Evolutionary conservation across 2,888 invertebrate genomes (phyloP).

Genomic region (Drosophila mimica): DNA sequence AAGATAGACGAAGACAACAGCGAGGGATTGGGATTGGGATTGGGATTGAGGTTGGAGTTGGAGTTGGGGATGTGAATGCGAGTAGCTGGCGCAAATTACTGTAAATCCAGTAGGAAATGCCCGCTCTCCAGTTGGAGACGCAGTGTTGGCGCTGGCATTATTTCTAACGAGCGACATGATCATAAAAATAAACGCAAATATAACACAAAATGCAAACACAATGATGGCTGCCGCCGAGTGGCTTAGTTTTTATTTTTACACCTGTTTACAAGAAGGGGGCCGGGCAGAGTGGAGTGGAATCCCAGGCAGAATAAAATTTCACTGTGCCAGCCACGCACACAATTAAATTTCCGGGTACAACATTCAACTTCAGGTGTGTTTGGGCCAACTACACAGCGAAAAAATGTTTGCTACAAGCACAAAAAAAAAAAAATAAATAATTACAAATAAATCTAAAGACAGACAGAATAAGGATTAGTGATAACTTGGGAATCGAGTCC

Average conservation of each 20-base stretch:
- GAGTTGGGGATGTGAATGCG: neutral
- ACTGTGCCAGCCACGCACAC: slow-evolving; percentile 77
- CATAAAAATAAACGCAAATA: slow-evolving; percentile 80
- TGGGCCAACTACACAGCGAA: slow-evolving; percentile 21
- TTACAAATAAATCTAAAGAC: neutral
- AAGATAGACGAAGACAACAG: slow-evolving; percentile 25
- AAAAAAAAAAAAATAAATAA: neutral
- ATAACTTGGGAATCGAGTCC: neutral
- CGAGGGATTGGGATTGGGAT: neutral
- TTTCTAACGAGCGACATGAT: slow-evolving; percentile 79
- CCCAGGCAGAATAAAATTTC: slow-evolving; percentile 52
- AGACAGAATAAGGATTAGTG: neutral
- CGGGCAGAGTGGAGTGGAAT: slow-evolving; percentile 5
- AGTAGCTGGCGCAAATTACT: slow-evolving; percentile 63
- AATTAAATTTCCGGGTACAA: slow-evolving; percentile 77
- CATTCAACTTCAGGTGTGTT: slow-evolving; percentile 63
- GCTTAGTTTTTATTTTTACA: slow-evolving; percentile 79
- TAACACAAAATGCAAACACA: slow-evolving; percentile 73
- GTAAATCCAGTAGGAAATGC: slow-evolving; percentile 67
- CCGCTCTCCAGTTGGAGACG: slow-evolving; percentile 13
- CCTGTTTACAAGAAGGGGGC: slow-evolving; percentile 69
- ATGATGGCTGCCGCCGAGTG: slow-evolving; percentile 59
- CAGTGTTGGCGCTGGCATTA: slow-evolving; percentile 69
- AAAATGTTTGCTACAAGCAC: neutral
- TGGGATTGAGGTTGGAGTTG: no score